Base-by-base conservation (phyloP, 2,888 invertebrate species). In the Sesia apiformis region DNA sequence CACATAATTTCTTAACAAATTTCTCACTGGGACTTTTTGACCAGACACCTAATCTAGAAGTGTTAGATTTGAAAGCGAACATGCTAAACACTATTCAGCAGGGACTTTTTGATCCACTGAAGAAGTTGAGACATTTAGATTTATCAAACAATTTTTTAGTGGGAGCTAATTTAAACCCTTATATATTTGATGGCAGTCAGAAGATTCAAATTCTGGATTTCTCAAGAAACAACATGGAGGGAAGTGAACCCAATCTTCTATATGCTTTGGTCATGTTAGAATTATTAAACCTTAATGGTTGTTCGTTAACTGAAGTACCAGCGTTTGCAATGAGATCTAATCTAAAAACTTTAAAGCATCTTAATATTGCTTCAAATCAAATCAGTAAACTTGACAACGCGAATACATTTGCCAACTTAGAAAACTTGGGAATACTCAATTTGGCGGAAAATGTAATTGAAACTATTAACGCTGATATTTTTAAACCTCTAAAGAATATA, bases 1-100 rank as follows among this genome's bases (percentile, higher is more conserved):
- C 81, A 0, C 56, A 71, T 49, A 84, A 82, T 59, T 52, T 61
- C 38, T 42, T 84, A 6, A 67, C 62, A 0, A 67, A 63, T 4
- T 67, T 82, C 38, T 75, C 76, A 1, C 59, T 76, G 3, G 81
- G 78, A 0, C 50, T 81, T 3, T 81, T 84, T 38, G 75, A 82
- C 57, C 64, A 75, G 43, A 74, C 67, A 57, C 63, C 68, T 0
- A 73, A 76, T 53, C 55, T 84, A 49, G 63, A 70, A 57, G 54
- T 70, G 1, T 62, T 84, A 4, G 79, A 82, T 64, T 65, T 81
- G 49, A 75, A 70, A 65, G 72, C 66, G 4, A 82, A 82, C 43
- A 67, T 54, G 53, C 58, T 82, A 3, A 59, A 57, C 3, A 55
- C 57, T 3, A 52, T 81, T 5, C 64, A 74, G 49, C 58, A 72